Conservation (phyloP, 2,113 vertebrate species). For the Onychostoma macrolepis region DNA sequence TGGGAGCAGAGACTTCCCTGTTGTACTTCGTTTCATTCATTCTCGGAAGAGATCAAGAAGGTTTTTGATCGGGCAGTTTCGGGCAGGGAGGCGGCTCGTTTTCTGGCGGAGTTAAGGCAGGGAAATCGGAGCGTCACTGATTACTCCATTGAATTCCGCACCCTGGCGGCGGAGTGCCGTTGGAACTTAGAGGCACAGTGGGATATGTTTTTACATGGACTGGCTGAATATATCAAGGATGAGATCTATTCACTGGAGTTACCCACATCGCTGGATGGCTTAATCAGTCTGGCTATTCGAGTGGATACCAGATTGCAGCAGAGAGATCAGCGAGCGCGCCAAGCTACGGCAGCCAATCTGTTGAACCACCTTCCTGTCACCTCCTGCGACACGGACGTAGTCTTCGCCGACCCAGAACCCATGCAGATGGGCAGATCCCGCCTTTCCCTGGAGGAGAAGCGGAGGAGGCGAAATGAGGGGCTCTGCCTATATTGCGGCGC, state of each 20-base stretch:
- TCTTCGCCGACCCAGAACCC: background rate
- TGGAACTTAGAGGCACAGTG: too few relatives aligned
- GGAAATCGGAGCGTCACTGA: too few relatives aligned
- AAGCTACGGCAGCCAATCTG: background rate
- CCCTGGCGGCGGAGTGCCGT: too few relatives aligned
- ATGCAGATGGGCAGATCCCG: background rate
- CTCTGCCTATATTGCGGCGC: background rate
- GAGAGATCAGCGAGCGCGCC: too few relatives aligned
- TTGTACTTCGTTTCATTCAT: background rate
- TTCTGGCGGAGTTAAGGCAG: too few relatives aligned
- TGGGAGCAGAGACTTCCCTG: background rate
- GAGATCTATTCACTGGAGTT: background rate
- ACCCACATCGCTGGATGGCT: background rate
- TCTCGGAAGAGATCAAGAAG: background rate
- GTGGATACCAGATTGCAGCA: background rate
- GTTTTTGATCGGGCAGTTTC: background rate
- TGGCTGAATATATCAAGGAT: background rate
- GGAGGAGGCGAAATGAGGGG: too few relatives aligned
- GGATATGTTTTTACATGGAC: background rate
- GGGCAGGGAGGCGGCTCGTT: too few relatives aligned
- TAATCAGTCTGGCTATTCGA: background rate
- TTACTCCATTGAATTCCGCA: background rate
- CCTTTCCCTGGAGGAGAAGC: background rate
- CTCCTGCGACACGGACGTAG: background rate
- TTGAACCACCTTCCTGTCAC: too few relatives aligned